Evolutionary conservation across 2,797 vertebrate species (phyloP).

Genomic region (Paramormyrops hopkinsi): DNA sequence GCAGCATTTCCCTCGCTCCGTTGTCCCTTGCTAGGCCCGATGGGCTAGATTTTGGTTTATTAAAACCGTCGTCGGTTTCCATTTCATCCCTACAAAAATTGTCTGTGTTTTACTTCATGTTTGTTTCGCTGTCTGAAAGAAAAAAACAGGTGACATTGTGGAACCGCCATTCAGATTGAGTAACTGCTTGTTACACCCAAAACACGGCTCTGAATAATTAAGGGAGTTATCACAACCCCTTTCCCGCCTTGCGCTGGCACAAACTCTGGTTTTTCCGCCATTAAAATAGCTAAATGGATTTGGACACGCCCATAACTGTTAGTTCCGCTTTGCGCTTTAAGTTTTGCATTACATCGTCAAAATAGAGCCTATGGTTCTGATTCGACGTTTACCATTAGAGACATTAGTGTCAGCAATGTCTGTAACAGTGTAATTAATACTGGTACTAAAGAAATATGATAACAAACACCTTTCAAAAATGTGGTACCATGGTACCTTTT

Average conservation of each 20-base stretch:
- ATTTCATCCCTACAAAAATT: not conserved
- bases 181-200: not conserved
- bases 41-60: not conserved
- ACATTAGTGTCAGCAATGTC: not conserved
- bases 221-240: not conserved
- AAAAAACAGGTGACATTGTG: not conserved
- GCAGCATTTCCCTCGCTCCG: not conserved
- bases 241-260: not conserved
- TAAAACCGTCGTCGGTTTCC: not conserved
- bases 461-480: not conserved
- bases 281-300: not conserved
- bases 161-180: not conserved
- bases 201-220: not conserved
- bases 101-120: not conserved
- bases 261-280: not conserved
- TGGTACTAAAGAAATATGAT: not conserved
- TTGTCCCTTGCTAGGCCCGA: not conserved
- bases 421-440: not conserved
- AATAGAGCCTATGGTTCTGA: not conserved
- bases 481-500: not conserved
- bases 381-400: not conserved
- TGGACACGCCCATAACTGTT: not conserved
- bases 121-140: not conserved
- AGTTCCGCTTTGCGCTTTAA: not conserved
- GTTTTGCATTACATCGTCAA: not conserved